Conservation (phyloP, 2,113 vertebrate species). For the Erpornis zantholeuca region DNA sequence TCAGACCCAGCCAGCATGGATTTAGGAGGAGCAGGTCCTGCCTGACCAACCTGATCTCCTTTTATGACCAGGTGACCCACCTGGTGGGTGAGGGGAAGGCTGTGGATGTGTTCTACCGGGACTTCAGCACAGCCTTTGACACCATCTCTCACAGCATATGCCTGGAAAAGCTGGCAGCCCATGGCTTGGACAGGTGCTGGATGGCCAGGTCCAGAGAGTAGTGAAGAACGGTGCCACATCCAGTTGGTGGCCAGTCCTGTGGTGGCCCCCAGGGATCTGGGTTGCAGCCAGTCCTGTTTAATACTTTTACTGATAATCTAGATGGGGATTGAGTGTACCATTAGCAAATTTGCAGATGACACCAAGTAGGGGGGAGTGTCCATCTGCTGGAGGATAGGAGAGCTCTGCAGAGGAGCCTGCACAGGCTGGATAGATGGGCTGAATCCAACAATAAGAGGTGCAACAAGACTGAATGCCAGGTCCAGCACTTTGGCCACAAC, state of each 20-base stretch:
- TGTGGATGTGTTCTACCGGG: neutral
- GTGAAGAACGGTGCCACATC: neutral
- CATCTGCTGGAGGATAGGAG: neutral
- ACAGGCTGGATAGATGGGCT: no score
- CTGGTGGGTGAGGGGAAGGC: neutral
- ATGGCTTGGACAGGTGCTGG: neutral
- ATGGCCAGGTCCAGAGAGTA: neutral
- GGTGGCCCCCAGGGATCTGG: neutral
- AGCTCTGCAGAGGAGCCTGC: neutral
- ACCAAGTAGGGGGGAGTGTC: neutral
- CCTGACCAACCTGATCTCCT: neutral
- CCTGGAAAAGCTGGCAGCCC: neutral
- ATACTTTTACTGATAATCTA: neutral
- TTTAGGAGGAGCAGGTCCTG: neutral
- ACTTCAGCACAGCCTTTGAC: neutral
- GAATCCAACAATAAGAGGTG: neutral
- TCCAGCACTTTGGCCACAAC: neutral
- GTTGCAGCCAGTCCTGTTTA: neutral
- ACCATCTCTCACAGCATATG: accelerated
- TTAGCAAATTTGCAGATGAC: neutral
- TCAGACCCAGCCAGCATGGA: neutral
- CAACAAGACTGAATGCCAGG: neutral
- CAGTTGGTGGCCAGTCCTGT: accelerated
- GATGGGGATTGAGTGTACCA: neutral
- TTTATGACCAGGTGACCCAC: accelerated